Evolutionary conservation across 2,888 invertebrate species (phyloP), one percentile per base, ranked within the genome.

Genomic region (Lepidochitona cinerea): DNA sequence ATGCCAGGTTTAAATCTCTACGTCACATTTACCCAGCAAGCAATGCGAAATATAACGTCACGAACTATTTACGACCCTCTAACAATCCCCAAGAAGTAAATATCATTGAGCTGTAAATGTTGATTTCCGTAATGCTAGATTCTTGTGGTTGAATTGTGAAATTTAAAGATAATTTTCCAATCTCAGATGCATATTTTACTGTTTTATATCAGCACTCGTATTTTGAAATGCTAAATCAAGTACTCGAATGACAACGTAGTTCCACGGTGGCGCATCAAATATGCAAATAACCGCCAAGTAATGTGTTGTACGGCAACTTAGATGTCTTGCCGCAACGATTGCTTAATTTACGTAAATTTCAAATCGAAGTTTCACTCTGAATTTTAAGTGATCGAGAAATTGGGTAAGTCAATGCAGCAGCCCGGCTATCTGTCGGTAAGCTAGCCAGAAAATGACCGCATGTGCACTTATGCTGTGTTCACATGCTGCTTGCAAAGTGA

Each of bases 21-120:
- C 70, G 59, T 59, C 59, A 59, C 29, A 29, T 14, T 14, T 59
- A 29, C 59, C 59, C 59, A 59, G 59, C 26, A 59, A 26, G 59
- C 59, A 59, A 32, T 70, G 72, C 77, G 77, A 66, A 64, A 54
- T 66, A 74, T 79, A 79, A 81, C 81, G 78, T 81, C 79, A 81
- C 75, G 81, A 64, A 79, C 81, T 81, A 78, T 78, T 77, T 79
- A 14, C 14, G 12, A 59, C 23, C 59, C 59, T 59, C 29, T 59
- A 23, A 59, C 59, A 59, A 59, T 59, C 23, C 29, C 23, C 29
- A 29, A 59, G 59, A 59, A 59, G 29, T 59, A 59, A 59, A 59
- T 59, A 59, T 59, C 26, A 59, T 29, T 59, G 59, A 26, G 59
- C 59, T 14, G 12, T 29, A 59, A 59, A 59, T 59, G 23, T 59